Evolutionary conservation across 2,888 invertebrate species (phyloP), one percentile per base, ranked within the genome.

Genomic region (Macropis europaea): DNA sequence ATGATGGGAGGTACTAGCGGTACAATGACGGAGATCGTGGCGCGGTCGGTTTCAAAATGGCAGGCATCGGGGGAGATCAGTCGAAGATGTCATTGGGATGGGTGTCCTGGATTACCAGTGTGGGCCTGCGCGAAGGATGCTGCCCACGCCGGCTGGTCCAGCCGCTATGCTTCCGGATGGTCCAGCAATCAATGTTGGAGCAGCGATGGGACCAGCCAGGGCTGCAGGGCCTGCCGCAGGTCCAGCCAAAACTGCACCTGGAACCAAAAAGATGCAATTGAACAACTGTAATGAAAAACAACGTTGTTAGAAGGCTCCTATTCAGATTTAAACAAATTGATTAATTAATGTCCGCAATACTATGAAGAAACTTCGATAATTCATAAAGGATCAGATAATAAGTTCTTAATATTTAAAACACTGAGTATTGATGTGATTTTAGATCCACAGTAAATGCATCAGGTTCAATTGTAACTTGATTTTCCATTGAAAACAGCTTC

Each of bases 131-230:
- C 79, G 84, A 32, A 83, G 50, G 24, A 88, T 80, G 38, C 86
- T 83, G 38, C 86, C 86, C 22, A 77, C 68, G 11, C 79, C 81
- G 3, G 66, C 79, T 38, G 71, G 67, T 32, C 89, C 89, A 15
- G 89, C 84, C 3, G 85, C 62, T 76, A 90, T 89, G 73, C 84
- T 84, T 28, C 89, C 90, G 19, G 90, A 89, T 15, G 90, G 90
- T 38, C 90, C 90, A 11, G 87, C 87, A 45, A 90, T 87, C 1
- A 88, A 50, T 26, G 88, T 85, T 17, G 88, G 88, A 1, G 87
- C 87, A 5, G 88, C 82, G 24, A 87, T 45, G 11, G 89, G 89
- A 1, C 90, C 90, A 3, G 87, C 73, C 4, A 90, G 63, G 30
- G 85, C 86, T 5, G 89, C 88, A 4, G 84, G 87, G 17, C 83